phyloP scores from a whole-genome alignment of 2,113 vertebrate genomes.

The Bufo gargarizans region DNA sequence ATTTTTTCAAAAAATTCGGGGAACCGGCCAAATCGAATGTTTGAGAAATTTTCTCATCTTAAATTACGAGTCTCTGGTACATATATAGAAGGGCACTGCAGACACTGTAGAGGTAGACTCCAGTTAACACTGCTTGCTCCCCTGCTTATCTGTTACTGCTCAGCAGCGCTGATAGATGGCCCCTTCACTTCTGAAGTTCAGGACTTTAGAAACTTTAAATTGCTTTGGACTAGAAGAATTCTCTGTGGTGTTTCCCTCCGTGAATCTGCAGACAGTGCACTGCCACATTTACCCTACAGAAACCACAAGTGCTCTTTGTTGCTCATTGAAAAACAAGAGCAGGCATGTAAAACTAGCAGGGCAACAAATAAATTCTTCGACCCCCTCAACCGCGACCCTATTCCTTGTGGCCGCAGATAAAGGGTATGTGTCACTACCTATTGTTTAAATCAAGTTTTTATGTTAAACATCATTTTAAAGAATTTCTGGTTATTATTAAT shows the following conservation, averaged over 20 bases:
- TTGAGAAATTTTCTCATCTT: too few relatives aligned
- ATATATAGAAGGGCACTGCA: not conserved
- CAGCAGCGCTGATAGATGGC: not conserved
- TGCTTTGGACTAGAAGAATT: conserved; percentile 11
- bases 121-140: not conserved
- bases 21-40: too few relatives aligned
- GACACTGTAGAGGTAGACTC: not conserved
- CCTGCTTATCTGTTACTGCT: not conserved
- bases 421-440: too few relatives aligned
- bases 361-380: not conserved
- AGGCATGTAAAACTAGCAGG: not conserved
- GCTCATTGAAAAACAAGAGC: not conserved
- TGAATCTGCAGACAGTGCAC: conserved; percentile 20
- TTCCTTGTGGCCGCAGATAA: too few relatives aligned
- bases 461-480: too few relatives aligned
- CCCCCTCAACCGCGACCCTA: too few relatives aligned
- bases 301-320: conserved; percentile 8
- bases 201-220: conserved; percentile 31
- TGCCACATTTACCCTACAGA: not conserved
- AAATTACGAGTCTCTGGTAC: not conserved
- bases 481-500: too few relatives aligned
- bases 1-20: too few relatives aligned
- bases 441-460: too few relatives aligned
- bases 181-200: conserved; percentile 9
- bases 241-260: conserved; percentile 12